A percentile compares a stretch with the other conserved stretches of the same genome.
phyloP scores from a whole-genome alignment of 2,113 vertebrate genomes.

The Prochilodus magdalenae region DNA sequence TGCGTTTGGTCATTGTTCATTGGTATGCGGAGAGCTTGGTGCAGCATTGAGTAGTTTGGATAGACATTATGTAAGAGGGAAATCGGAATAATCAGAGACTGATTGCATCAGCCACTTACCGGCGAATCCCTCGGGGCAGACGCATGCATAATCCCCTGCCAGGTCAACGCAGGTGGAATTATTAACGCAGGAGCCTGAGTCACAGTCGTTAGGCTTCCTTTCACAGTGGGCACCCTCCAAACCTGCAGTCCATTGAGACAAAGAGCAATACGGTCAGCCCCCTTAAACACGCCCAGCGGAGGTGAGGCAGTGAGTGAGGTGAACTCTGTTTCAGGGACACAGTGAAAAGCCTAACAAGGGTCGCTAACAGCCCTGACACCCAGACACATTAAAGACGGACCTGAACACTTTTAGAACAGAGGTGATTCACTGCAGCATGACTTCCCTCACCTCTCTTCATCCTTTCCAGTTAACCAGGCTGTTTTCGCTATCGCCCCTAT shows the following conservation, averaged over 20 bases:
- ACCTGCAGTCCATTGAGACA: constrained; percentile 60
- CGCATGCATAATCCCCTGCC: constrained; percentile 73
- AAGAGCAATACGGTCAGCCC: constrained; percentile 18
- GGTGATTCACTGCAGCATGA: too few species aligned
- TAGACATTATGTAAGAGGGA: constrained; percentile 36
- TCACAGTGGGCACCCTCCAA: constrained; percentile 78
- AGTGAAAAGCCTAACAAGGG: too few species aligned
- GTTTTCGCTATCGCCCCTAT: too few species aligned
- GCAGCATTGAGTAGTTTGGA: constrained; percentile 16
- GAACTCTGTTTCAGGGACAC: too few species aligned
- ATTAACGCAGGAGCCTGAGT: constrained; percentile 73
- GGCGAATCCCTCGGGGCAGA: constrained; percentile 75
- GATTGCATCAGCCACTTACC: constrained; percentile 71
- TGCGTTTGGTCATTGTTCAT: not conserved
- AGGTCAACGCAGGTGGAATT: constrained; percentile 80
- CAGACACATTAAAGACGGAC: too few species aligned
- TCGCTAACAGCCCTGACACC: too few species aligned
- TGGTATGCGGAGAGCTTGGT: constrained; percentile 20
- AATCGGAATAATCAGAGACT: constrained; percentile 57
- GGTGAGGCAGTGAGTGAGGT: not conserved
- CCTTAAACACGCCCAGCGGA: not conserved
- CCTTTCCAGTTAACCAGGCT: too few species aligned
- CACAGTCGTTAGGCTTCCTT: constrained; percentile 79
- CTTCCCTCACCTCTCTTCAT: too few species aligned
- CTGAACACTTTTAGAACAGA: too few species aligned